Base-by-base conservation (phyloP, 64 coral and sea anemone genomes). In the Acropora yongei region DNA sequence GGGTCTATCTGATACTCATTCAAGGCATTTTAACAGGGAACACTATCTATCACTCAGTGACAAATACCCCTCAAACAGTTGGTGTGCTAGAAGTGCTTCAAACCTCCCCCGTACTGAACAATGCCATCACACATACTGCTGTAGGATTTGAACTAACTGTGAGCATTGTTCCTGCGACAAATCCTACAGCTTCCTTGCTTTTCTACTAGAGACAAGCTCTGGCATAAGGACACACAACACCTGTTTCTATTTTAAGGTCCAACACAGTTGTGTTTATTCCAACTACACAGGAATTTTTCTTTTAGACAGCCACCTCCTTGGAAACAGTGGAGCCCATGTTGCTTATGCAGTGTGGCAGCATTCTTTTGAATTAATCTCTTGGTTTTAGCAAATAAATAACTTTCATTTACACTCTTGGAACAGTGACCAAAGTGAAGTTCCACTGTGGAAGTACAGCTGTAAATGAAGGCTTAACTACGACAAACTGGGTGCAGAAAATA, bases 261-360 rank as follows among this genome's bases (percentile, higher is more conserved):
- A 53, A 53, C 43, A 79, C 77, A 72, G 86, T 88, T 66, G 67
- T n/a, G n/a, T n/a, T n/a, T n/a, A n/a, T n/a, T n/a, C n/a, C n/a
- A n/a, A n/a, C n/a, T n/a, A n/a, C n/a, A 53, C 10, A n/a, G 67
- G 67, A 14, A 71, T 71, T 71, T 71, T 58, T 11, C 55, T 58
- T 58, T 58, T 58, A 58, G 55, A 58, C 55, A 58, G 55, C 55
- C 55, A 58, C 55, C 55, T 58, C 55, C 55, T 6, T 58, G 55
- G 55, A 11, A 58, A 58, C 55, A 58, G 55, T 58, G 55, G 55
- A n/a, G 67, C 67, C 12, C 67, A 71, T 14, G 67, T 71, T 71
- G 67, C 67, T 18, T 71, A 17, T 71, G 67, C 18, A 5, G 67
- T 17, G 9, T 71, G 67, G 67, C 67, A 71, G 67, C 67, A 71